Conservation (phyloP, 1,140 invertebrate species). For the Charaxes varanes region DNA sequence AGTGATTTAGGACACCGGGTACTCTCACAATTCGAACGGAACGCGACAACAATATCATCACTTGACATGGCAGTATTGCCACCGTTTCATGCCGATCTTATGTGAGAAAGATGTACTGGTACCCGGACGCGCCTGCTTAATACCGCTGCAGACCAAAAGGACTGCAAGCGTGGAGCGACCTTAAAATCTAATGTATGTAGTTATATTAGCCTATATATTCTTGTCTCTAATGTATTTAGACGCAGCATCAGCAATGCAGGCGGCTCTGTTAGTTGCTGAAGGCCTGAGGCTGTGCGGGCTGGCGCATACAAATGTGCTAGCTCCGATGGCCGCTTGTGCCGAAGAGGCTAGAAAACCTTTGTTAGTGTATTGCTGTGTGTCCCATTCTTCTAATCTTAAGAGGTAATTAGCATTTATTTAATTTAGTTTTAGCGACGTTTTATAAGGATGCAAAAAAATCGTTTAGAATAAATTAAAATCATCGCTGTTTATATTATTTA, state of each 20-base stretch:
- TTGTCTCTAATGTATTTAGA: constrained; percentile 70
- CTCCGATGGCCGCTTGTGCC: constrained; percentile 86
- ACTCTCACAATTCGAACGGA: neutral
- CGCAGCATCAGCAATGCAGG: constrained; percentile 87
- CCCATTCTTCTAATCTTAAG: constrained; percentile 90
- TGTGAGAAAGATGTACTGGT: too few species aligned
- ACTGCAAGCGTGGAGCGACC: too few species aligned
- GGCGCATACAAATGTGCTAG: constrained; percentile 87
- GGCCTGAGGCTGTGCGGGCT: constrained; percentile 89
- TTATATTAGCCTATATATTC: neutral
- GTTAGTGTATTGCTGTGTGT: constrained; percentile 86
- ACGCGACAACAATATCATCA: neutral
- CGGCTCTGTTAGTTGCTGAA: constrained; percentile 87
- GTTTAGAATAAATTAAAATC: too few species aligned
- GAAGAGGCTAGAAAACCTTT: constrained; percentile 84
- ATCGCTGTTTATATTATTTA: too few species aligned
- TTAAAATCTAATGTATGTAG: too few species aligned
- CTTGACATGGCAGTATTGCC: too few species aligned
- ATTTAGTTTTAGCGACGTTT: too few species aligned
- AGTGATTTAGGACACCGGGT: too few species aligned
- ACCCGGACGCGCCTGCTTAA: too few species aligned
- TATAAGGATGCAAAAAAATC: too few species aligned
- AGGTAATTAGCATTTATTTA: constrained; percentile 77
- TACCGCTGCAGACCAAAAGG: too few species aligned
- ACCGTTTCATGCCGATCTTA: too few species aligned